These are phyloP conservation scores for Magallana nippona DNA, from an alignment of 2,888 invertebrate species.

Conservation along the genomic window DNA sequence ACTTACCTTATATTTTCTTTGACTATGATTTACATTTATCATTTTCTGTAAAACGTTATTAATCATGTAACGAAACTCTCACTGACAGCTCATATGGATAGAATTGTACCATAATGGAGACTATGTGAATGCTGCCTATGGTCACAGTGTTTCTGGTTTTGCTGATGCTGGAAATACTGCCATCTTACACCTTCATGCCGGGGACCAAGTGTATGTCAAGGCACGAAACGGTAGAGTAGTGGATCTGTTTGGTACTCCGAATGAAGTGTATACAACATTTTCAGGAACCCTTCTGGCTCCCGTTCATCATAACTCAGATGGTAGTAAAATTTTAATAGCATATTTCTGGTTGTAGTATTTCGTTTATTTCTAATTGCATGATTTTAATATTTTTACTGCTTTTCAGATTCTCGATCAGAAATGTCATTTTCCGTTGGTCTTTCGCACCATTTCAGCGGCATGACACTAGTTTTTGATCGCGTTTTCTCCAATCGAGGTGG, in stretches of 20 bases:
- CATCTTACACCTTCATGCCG: constrained; percentile 48
- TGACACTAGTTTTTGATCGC: constrained; percentile 51
- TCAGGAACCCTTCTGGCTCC: constrained; percentile 45
- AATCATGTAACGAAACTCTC: background rate
- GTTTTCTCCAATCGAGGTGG: constrained; percentile 51
- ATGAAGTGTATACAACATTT: constrained; percentile 54
- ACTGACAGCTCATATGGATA: constrained; percentile 45
- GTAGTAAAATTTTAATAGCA: background rate
- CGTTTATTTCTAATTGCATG: no score
- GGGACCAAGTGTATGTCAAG: constrained; percentile 52
- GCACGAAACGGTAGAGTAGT: constrained; percentile 45
- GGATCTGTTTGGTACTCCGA: constrained; percentile 47
- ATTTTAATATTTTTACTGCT: background rate
- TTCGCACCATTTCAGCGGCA: constrained; percentile 40
- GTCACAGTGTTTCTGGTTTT: constrained; percentile 51
- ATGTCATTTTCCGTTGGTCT: constrained; percentile 58
- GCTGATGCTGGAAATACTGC: constrained; percentile 58
- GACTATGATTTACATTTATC: background rate
- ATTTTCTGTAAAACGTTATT: background rate
- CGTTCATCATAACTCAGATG: constrained; percentile 26
- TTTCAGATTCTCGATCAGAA: constrained; percentile 37
- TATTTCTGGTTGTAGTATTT: background rate
- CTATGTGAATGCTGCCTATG: constrained; percentile 53
- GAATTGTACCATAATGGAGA: constrained; percentile 53
- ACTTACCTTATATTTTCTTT: background rate